Evolutionary conservation across 2,113 vertebrate species (phyloP).

Genomic region (Dunckerocampus dactyliophorus): DNA sequence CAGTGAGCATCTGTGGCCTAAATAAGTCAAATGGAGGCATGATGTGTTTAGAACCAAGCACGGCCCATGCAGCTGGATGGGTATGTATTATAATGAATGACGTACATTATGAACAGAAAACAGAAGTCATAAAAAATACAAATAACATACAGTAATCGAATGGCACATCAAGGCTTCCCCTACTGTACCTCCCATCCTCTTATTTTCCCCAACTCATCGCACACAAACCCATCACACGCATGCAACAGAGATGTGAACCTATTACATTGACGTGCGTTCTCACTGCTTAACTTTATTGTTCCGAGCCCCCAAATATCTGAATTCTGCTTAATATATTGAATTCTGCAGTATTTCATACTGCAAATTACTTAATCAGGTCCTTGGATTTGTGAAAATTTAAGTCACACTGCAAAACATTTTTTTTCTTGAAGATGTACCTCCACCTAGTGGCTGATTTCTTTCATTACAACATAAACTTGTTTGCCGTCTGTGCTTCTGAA

Average conservation of each 20-base stretch:
- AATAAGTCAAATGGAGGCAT: background rate
- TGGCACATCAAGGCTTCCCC: slow-evolving; percentile 18
- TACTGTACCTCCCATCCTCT: slow-evolving; percentile 5
- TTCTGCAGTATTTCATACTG: background rate
- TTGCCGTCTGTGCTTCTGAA: background rate
- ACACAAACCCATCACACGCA: background rate
- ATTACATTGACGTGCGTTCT: slow-evolving; percentile 5
- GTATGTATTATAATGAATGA: background rate
- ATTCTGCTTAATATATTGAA: slow-evolving; percentile 1
- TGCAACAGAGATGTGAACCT: slow-evolving; percentile 1
- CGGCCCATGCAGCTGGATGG: background rate
- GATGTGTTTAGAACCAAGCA: background rate
- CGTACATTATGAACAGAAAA: slow-evolving; percentile 25
- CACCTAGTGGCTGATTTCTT: slow-evolving; percentile 46
- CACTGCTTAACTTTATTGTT: slow-evolving; percentile 5
- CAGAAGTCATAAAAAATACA: slow-evolving; percentile 43
- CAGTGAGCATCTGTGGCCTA: slow-evolving; percentile 1
- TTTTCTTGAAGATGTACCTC: slow-evolving; percentile 31
- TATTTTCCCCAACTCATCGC: slow-evolving; percentile 17
- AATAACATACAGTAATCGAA: slow-evolving; percentile 7
- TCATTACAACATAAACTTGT: slow-evolving; percentile 27
- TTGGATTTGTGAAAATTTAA: no score
- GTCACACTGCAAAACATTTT: background rate
- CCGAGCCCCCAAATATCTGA: background rate
- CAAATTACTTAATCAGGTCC: no score